Evolutionary conservation across 1,140 invertebrate genomes (phyloP).

Genomic region (Ips nitidus): DNA sequence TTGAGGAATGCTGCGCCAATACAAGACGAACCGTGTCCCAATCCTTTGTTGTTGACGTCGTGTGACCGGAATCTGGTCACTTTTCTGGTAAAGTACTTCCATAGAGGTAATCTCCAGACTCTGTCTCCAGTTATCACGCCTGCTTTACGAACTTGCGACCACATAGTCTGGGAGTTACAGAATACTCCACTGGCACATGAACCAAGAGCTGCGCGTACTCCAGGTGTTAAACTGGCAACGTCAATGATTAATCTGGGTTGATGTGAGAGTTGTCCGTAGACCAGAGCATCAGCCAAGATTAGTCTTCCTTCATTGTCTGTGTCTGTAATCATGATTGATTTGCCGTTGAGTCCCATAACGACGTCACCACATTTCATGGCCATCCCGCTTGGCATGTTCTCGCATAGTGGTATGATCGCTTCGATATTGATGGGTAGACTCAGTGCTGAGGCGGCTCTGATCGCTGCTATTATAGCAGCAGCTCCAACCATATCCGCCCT

Average conservation of each 20-base stretch:
- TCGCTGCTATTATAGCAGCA: neutral
- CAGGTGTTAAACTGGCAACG: neutral
- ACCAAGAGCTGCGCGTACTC: neutral
- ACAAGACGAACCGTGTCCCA: conserved; percentile 60
- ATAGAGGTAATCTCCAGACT: conserved; percentile 66
- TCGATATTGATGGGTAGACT: neutral
- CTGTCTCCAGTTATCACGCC: conserved; percentile 61
- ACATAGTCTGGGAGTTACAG: conserved; percentile 56
- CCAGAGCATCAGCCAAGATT: neutral
- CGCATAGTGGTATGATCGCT: neutral
- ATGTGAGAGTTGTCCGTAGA: conserved; percentile 35
- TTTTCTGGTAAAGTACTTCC: conserved; percentile 59
- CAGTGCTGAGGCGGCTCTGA: neutral
- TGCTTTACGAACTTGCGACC: conserved; percentile 53
- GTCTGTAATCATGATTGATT: neutral
- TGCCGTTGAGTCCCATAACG: neutral
- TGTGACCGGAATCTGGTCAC: conserved; percentile 53
- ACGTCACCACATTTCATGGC: neutral
- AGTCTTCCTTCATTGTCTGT: conserved; percentile 2
- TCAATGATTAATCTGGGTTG: neutral
- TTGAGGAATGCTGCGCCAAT: conserved; percentile 71
- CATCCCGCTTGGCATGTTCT: neutral
- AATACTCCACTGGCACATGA: conserved; percentile 61
- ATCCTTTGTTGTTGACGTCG: conserved; percentile 66
- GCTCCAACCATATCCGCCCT: neutral